phyloP scores from a whole-genome alignment of 2,888 invertebrate genomes.

The Oithona nana region DNA sequence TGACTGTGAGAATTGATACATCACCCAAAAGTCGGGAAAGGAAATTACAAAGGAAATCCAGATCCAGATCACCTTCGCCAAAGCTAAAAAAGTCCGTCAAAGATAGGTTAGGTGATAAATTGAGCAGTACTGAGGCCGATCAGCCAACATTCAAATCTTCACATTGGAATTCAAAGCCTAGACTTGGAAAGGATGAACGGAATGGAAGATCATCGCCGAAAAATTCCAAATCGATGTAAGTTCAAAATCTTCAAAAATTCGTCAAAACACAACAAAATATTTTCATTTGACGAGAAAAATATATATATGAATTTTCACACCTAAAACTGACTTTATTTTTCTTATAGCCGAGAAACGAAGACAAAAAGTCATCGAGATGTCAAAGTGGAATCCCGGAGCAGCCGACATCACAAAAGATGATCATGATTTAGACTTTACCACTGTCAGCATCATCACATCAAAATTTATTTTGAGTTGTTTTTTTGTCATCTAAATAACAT shows the following conservation, averaged over 20 bases:
- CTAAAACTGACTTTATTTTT: too few species aligned
- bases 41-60: neutral
- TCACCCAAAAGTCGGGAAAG: neutral
- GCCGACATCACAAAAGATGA: too few species aligned
- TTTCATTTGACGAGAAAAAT: too few species aligned
- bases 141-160: neutral
- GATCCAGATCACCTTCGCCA: neutral
- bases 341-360: too few species aligned
- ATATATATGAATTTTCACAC: too few species aligned
- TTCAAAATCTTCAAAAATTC: neutral
- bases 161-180: neutral
- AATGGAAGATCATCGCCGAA: neutral
- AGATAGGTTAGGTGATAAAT: conserved; percentile 5
- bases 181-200: neutral
- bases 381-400: too few species aligned
- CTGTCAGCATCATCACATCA: too few species aligned
- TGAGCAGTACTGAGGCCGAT: neutral
- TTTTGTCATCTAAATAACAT: too few species aligned
- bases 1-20: neutral
- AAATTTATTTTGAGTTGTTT: too few species aligned
- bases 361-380: too few species aligned
- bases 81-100: conserved; percentile 3
- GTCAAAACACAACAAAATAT: too few species aligned
- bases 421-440: too few species aligned
- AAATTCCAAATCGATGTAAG: neutral